Percentiles rank a stretch among this genome's conserved stretches.
These are phyloP conservation scores for Perizoma affinitatum DNA, from an alignment of 2,888 invertebrate genomes.

Conservation along the genomic window DNA sequence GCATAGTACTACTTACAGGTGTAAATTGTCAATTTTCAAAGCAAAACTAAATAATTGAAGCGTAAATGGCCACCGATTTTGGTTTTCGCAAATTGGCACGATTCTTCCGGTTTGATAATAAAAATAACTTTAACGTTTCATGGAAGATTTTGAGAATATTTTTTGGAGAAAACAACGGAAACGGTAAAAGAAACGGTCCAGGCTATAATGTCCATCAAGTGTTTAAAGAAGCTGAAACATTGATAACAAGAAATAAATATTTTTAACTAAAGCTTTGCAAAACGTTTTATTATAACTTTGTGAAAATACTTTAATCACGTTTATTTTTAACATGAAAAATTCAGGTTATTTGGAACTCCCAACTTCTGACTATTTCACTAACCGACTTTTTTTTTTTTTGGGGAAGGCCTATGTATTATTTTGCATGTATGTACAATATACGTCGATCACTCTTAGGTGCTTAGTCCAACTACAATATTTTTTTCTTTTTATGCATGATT, in stretches of 20 bases:
- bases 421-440: too few species aligned
- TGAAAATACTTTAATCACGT: too few species aligned
- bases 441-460: too few species aligned
- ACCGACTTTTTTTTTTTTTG: too few species aligned
- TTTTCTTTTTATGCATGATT: too few species aligned
- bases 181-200: constrained; percentile 21
- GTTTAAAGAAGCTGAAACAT: constrained; percentile 34
- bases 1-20: too few species aligned
- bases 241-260: constrained; percentile 31
- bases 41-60: neutral
- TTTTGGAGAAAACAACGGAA: constrained; percentile 14
- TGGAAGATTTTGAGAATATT: constrained; percentile 1
- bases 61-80: neutral
- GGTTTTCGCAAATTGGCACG: neutral
- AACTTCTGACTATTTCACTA: too few species aligned
- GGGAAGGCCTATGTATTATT: too few species aligned
- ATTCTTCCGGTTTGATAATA: constrained; percentile 3
- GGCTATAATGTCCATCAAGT: constrained; percentile 31
- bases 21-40: too few species aligned
- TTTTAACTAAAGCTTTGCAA: neutral
- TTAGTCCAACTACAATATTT: too few species aligned
- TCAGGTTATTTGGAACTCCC: too few species aligned
- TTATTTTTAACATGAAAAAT: too few species aligned
- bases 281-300: neutral
- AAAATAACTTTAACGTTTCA: neutral